Percentiles rank a stretch among this genome's conserved stretches.
Conservation (phyloP, 2,113 vertebrate species). For the Antechinus flavipes region DNA sequence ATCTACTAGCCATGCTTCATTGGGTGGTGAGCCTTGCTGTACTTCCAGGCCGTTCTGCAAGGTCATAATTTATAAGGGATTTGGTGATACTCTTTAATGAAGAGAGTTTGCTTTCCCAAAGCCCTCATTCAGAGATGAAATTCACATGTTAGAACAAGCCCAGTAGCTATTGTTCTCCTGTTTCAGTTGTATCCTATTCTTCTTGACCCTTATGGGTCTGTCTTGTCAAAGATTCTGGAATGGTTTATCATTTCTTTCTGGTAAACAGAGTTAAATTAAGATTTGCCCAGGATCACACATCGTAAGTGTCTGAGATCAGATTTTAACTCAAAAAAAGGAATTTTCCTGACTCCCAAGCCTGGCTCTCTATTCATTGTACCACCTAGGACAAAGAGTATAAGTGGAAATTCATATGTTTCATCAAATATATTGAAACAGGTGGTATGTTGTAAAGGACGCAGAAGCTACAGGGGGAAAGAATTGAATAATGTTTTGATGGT, state of each 20-base stretch:
- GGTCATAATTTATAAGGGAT: not conserved
- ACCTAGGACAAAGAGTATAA: not conserved
- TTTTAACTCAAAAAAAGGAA: no score
- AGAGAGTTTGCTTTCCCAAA: not conserved
- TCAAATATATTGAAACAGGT: not conserved
- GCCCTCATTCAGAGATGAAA: not conserved
- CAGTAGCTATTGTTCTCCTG: no score
- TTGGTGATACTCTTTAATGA: not conserved
- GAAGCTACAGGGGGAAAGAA: not conserved
- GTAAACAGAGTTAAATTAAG: no score
- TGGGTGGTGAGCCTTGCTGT: not conserved
- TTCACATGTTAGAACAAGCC: not conserved
- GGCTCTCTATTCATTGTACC: no score
- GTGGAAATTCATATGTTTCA: not conserved
- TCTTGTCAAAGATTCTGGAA: no score
- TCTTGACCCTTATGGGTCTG: no score
- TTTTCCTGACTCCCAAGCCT: no score
- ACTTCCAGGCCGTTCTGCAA: not conserved
- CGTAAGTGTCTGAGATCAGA: no score
- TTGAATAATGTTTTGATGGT: not conserved
- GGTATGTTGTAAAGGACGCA: not conserved
- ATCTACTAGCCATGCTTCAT: not conserved
- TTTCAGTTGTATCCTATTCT: no score
- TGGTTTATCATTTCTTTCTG: no score
- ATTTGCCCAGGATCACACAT: no score